Evolutionary conservation across 1,140 invertebrate species (phyloP).

Genomic region (Maconellicoccus hirsutus): DNA sequence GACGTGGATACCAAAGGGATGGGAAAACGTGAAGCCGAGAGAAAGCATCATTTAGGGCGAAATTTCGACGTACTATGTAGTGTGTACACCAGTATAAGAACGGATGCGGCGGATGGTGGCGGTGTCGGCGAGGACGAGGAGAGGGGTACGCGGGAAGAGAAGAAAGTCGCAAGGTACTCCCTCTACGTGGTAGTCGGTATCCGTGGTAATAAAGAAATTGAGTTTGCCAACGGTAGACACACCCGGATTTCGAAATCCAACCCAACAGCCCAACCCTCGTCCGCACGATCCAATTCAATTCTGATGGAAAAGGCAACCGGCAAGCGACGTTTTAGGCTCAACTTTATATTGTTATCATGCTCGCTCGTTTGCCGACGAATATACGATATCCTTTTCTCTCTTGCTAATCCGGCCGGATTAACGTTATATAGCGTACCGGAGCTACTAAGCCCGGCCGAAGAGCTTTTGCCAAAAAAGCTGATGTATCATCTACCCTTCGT

Average conservation of each 20-base stretch:
- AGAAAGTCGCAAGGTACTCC: not conserved
- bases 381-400: slow-evolving; percentile 2
- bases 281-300: not conserved
- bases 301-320: not conserved
- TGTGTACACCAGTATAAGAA: no score
- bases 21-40: no score
- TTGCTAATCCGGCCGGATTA: not conserved
- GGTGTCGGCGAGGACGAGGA: no score
- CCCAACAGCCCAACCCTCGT: not conserved
- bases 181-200: not conserved
- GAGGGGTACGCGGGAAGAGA: not conserved
- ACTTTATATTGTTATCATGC: not conserved
- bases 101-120: no score
- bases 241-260: not conserved
- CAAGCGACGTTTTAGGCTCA: not conserved
- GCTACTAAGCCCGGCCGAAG: not conserved
- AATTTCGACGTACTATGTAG: no score
- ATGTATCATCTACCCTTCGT: slow-evolving; percentile 7
- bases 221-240: not conserved
- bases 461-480: slow-evolving; percentile 8
- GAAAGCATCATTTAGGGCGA: no score
- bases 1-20: no score
- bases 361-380: not conserved
- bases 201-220: not conserved
- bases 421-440: not conserved